phyloP scores from a whole-genome alignment of 2,797 vertebrate species.

The Melanotaenia pygmaea region DNA sequence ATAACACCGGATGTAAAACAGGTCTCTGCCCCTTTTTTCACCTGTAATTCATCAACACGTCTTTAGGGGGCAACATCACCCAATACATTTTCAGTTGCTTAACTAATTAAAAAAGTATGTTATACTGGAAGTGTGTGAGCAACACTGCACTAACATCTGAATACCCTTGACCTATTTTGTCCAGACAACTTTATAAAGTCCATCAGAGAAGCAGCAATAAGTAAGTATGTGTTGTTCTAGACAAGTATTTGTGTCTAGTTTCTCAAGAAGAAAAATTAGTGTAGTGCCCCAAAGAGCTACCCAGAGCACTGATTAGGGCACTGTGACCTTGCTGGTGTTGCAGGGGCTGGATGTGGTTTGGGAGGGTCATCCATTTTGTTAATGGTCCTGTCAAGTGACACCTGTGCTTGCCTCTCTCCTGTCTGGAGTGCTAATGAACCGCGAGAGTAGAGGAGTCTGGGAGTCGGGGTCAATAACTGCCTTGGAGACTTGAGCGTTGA shows the following conservation, averaged over 20 bases:
- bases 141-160: slow-evolving; percentile 19
- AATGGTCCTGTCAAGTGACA: slow-evolving; percentile 88
- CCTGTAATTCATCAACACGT: slow-evolving; percentile 65
- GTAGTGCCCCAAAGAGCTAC: slow-evolving; percentile 52
- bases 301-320: slow-evolving; percentile 66
- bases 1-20: background rate
- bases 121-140: slow-evolving; percentile 16
- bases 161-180: slow-evolving; percentile 56
- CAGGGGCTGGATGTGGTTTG: slow-evolving; percentile 71
- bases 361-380: slow-evolving; percentile 85
- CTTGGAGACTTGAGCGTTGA: slow-evolving; percentile 57
- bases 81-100: slow-evolving; percentile 44
- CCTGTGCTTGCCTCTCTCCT: slow-evolving; percentile 85
- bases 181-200: slow-evolving; percentile 33
- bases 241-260: slow-evolving; percentile 24
- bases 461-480: slow-evolving; percentile 77
- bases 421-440: slow-evolving; percentile 86
- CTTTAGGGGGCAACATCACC: slow-evolving; percentile 80
- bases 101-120: slow-evolving; percentile 31
- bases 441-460: slow-evolving; percentile 74
- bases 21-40: slow-evolving; percentile 6
- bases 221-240: slow-evolving; percentile 12
- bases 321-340: slow-evolving; percentile 81
- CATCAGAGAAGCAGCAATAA: slow-evolving; percentile 19
- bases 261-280: slow-evolving; percentile 66